Evolutionary conservation across 2,113 vertebrate genomes (phyloP).

Genomic region (Cephalopholis sonnerati): DNA sequence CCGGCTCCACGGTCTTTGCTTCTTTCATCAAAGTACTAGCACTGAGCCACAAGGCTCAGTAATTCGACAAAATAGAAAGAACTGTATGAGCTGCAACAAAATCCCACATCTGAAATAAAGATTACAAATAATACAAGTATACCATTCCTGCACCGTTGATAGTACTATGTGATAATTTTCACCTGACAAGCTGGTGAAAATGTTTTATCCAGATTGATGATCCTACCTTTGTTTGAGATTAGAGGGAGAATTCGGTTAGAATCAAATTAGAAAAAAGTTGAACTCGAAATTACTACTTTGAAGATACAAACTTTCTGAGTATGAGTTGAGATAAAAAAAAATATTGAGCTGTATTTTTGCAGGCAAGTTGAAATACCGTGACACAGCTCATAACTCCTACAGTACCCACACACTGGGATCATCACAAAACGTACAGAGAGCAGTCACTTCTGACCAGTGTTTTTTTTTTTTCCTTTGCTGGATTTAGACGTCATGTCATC

Average conservation of each 20-base stretch:
- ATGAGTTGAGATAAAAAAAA: neutral
- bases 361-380: neutral
- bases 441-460: constrained; percentile 23
- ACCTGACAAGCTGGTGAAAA: neutral
- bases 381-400: neutral
- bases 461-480: neutral
- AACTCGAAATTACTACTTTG: neutral
- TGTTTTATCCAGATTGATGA: neutral
- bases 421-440: neutral
- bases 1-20: too few species aligned
- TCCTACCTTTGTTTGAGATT: neutral
- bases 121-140: neutral
- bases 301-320: neutral
- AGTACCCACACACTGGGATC: constrained; percentile 1
- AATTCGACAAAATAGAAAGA: neutral
- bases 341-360: neutral
- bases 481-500: constrained; percentile 30
- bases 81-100: neutral
- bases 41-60: neutral
- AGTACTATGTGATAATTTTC: neutral
- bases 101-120: neutral
- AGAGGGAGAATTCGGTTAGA: neutral
- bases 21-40: neutral
- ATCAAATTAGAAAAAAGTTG: neutral
- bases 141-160: neutral